Evolutionary conservation across 2,888 invertebrate species (phyloP).

Genomic region (Rhagophthalmus giganteus): DNA sequence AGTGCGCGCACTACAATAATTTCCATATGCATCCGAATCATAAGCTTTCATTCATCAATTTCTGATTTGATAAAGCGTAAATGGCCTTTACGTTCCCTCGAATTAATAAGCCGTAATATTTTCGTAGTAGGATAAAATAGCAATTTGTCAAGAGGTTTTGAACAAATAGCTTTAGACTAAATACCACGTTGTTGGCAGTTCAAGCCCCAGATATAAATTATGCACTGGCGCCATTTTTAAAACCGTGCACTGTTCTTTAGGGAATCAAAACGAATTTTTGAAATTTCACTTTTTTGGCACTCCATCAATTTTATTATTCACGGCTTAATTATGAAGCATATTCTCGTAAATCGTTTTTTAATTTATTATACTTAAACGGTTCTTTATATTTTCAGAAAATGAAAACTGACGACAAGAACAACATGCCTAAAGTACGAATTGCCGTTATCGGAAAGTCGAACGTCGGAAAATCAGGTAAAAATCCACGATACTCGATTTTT

Average conservation of each 20-base stretch:
- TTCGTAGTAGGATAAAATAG: conserved; percentile 12
- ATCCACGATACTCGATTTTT: too few relatives aligned
- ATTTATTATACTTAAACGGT: not conserved
- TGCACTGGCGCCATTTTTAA: conserved; percentile 24
- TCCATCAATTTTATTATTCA: conserved; percentile 4
- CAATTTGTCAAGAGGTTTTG: conserved; percentile 16
- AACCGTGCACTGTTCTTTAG: conserved; percentile 5
- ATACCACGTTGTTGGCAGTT: conserved; percentile 25
- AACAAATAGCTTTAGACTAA: conserved; percentile 23
- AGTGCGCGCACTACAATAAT: too few relatives aligned
- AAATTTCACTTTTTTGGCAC: conserved; percentile 19
- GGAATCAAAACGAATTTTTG: conserved; percentile 2
- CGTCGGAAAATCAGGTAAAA: conserved; percentile 78
- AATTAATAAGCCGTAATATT: conserved; percentile 13
- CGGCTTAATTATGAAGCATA: not conserved
- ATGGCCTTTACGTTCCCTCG: not conserved
- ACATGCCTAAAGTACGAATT: conserved; percentile 69
- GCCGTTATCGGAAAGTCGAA: conserved; percentile 76
- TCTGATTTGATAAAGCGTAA: not conserved
- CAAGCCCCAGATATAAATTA: conserved; percentile 22
- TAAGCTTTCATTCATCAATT: not conserved
- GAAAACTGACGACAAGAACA: conserved; percentile 68
- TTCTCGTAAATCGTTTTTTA: not conserved
- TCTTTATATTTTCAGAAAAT: conserved; percentile 53
- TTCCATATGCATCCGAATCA: too few relatives aligned